Evolutionary conservation across 2,888 invertebrate species (phyloP).

Genomic region (Gerris lacustris): DNA sequence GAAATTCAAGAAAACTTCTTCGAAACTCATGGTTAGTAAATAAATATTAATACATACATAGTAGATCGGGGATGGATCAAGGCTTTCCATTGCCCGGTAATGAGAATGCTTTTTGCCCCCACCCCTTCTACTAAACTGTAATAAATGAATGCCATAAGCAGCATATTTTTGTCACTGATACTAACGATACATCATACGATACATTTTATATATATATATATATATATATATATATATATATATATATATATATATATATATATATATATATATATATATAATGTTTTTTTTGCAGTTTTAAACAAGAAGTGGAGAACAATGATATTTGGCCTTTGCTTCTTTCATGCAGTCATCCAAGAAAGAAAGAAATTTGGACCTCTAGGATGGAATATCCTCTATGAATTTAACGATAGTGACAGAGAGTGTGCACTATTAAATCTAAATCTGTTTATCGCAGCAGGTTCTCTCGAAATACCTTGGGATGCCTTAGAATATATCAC

Average conservation of each 20-base stretch:
- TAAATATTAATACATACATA: background rate
- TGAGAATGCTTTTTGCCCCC: too few species aligned
- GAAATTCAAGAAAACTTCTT: conserved; percentile 69
- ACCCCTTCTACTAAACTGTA: too few species aligned
- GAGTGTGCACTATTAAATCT: conserved; percentile 77
- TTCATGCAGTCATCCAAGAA: conserved; percentile 86
- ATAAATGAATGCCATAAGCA: too few species aligned
- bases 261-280: background rate
- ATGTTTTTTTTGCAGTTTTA: conserved; percentile 48
- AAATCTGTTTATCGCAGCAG: conserved; percentile 60
- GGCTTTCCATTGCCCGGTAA: too few species aligned
- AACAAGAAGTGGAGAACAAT: conserved; percentile 58
- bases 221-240: too few species aligned
- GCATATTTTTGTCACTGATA: too few species aligned
- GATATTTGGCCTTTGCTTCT: conserved; percentile 75
- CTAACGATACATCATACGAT: too few species aligned
- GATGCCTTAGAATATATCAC: conserved; percentile 81
- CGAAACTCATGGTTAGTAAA: conserved; percentile 55
- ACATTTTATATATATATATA: too few species aligned
- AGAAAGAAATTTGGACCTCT: conserved; percentile 80
- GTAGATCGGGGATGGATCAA: too few species aligned
- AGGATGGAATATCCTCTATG: conserved; percentile 89
- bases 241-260: too few species aligned
- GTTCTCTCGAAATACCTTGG: conserved; percentile 59
- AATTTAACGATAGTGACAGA: conserved; percentile 85